These are phyloP conservation scores for Knipowitschia caucasica DNA, from an alignment of 2,797 vertebrate species.

Conservation along the genomic window DNA sequence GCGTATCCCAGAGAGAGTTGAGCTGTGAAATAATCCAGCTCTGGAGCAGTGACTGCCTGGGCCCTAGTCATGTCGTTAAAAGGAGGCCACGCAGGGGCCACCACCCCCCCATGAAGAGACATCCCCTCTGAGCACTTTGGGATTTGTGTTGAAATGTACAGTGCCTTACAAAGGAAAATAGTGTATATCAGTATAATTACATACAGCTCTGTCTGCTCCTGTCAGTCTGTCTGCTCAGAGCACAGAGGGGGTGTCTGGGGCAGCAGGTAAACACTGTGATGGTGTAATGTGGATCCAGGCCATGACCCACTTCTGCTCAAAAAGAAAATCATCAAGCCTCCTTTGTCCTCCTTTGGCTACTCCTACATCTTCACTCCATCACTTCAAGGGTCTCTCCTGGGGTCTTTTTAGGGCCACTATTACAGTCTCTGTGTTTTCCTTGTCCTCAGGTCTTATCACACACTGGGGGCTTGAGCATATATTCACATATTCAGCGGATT, in stretches of 20 bases:
- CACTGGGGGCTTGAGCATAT: slow-evolving; percentile 17
- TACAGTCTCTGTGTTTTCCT: slow-evolving; percentile 51
- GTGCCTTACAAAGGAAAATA: too few relatives aligned
- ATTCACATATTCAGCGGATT: slow-evolving; percentile 22
- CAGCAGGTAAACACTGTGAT: slow-evolving; percentile 40
- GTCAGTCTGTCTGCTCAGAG: slow-evolving; percentile 26
- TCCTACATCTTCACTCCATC: slow-evolving; percentile 42
- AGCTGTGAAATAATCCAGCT: neutral
- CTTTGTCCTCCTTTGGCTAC: slow-evolving; percentile 58
- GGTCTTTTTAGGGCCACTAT: slow-evolving; percentile 60
- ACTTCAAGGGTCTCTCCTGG: slow-evolving; percentile 46
- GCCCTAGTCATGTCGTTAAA: slow-evolving; percentile 45
- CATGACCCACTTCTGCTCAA: slow-evolving; percentile 69
- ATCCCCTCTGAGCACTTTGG: too few relatives aligned
- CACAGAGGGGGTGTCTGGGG: slow-evolving; percentile 34
- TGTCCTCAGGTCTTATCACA: neutral
- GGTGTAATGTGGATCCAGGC: slow-evolving; percentile 45
- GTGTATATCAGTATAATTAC: too few relatives aligned
- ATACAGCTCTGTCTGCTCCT: slow-evolving; percentile 17
- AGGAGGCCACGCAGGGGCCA: slow-evolving; percentile 32
- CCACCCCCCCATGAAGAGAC: neutral
- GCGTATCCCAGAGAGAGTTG: neutral
- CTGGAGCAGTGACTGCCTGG: slow-evolving; percentile 30
- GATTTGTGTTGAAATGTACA: too few relatives aligned
- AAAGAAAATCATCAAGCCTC: slow-evolving; percentile 66